Conservation (phyloP, 1,140 invertebrate species). For the Pemphigus obesinymphae region DNA sequence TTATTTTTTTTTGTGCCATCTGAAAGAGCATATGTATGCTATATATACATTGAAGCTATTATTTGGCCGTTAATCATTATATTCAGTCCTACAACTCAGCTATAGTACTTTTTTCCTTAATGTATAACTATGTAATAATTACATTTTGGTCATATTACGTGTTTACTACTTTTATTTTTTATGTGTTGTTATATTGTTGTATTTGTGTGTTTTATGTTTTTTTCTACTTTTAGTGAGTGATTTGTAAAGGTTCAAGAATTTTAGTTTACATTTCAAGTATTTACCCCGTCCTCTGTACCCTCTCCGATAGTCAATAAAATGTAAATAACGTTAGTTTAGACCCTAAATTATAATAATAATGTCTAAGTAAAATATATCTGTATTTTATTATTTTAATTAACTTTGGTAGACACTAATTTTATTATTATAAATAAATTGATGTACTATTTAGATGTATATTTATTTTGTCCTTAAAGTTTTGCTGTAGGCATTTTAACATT, state of each 20-base stretch:
- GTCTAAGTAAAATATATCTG: background rate
- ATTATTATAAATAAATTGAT: slow-evolving; percentile 27
- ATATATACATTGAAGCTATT: background rate
- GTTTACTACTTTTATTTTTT: slow-evolving; percentile 38
- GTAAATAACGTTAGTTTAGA: slow-evolving; percentile 4
- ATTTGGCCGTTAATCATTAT: background rate
- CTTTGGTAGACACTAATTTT: slow-evolving; percentile 33
- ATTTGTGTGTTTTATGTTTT: slow-evolving; percentile 37
- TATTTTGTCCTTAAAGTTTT: slow-evolving; percentile 12
- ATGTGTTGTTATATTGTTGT: slow-evolving; percentile 41
- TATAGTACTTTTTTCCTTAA: background rate
- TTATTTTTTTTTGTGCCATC: slow-evolving; percentile 1
- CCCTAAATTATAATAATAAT: slow-evolving; percentile 6
- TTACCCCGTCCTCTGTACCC: background rate
- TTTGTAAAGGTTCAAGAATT: slow-evolving; percentile 26
- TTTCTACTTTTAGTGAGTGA: slow-evolving; percentile 34
- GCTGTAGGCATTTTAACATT: slow-evolving; percentile 21
- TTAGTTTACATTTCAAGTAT: slow-evolving; percentile 19
- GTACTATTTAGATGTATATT: slow-evolving; percentile 32
- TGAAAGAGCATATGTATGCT: background rate
- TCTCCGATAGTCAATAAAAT: slow-evolving; percentile 23
- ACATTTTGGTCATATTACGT: slow-evolving; percentile 4
- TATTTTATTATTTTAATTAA: slow-evolving; percentile 36
- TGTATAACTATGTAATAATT: slow-evolving; percentile 4
- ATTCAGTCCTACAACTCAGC: background rate